Evolutionary conservation across 1,140 invertebrate genomes (phyloP).

Genomic region (Zaprionus africanus): DNA sequence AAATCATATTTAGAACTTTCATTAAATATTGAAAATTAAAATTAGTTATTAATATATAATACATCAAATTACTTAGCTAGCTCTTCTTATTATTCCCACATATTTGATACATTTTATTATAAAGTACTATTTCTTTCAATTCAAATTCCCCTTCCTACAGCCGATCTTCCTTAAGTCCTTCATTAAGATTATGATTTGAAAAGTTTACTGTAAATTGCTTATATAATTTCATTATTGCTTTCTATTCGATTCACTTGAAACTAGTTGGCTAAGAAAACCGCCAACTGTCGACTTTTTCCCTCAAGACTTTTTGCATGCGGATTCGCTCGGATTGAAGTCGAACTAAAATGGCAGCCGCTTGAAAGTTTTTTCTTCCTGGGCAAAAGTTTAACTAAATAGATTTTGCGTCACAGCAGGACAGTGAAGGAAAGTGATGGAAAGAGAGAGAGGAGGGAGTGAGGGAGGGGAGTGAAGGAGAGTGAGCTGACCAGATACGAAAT

Average conservation of each 20-base stretch:
- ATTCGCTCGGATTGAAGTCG: constrained; percentile 49
- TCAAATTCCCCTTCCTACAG: too few species aligned
- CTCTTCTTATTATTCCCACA: too few species aligned
- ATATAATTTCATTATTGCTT: constrained; percentile 68
- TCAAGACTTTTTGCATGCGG: constrained; percentile 48
- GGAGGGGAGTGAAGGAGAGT: neutral
- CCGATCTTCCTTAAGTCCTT: neutral
- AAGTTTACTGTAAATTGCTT: constrained; percentile 44
- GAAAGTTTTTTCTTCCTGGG: constrained; percentile 39
- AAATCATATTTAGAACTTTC: too few species aligned
- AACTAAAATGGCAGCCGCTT: constrained; percentile 54
- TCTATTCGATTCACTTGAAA: constrained; percentile 31
- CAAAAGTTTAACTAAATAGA: constrained; percentile 35
- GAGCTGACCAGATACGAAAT: constrained; percentile 38
- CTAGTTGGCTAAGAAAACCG: constrained; percentile 25
- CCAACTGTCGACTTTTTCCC: constrained; percentile 11
- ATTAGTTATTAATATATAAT: too few species aligned
- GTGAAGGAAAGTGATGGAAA: neutral
- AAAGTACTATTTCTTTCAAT: neutral
- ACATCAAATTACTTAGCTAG: too few species aligned
- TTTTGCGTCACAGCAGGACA: constrained; percentile 42
- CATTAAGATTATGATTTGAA: constrained; percentile 1
- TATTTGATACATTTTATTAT: too few species aligned
- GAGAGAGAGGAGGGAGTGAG: too few species aligned
- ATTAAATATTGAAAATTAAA: too few species aligned